phyloP scores from a whole-genome alignment of 2,113 vertebrate species.

The Oceanodroma tethys region DNA sequence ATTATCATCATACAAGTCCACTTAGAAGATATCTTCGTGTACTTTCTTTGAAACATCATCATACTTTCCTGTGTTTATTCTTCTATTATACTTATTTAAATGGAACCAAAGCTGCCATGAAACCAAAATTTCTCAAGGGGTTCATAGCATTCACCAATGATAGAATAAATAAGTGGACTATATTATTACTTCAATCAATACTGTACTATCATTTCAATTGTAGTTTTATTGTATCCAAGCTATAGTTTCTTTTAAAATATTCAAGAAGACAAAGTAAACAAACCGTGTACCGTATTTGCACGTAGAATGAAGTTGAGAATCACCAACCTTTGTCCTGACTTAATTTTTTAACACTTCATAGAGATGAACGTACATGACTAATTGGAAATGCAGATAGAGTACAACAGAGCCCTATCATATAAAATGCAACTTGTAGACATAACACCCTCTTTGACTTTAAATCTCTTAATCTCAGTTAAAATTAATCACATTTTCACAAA shows the following conservation, averaged over 20 bases:
- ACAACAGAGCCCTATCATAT: conserved; percentile 44
- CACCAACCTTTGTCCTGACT: conserved; percentile 14
- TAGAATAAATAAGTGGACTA: conserved; percentile 58
- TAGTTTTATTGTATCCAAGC: conserved; percentile 60
- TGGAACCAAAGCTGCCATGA: conserved; percentile 68
- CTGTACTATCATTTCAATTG: conserved; percentile 54
- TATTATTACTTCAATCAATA: conserved; percentile 58
- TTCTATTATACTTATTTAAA: conserved; percentile 27
- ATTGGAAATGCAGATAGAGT: conserved; percentile 47
- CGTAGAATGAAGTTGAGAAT: conserved; percentile 25
- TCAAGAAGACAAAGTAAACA: conserved; percentile 50
- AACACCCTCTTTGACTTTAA: neutral
- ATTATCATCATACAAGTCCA: conserved; percentile 74
- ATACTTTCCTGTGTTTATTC: conserved; percentile 35
- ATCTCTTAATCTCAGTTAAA: neutral
- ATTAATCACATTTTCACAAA: conserved; percentile 2
- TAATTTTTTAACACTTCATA: conserved; percentile 62
- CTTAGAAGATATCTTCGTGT: conserved; percentile 65
- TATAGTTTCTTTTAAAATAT: conserved; percentile 55
- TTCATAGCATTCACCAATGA: conserved; percentile 43
- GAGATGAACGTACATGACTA: conserved; percentile 43
- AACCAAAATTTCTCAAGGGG: conserved; percentile 20
- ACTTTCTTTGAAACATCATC: conserved; percentile 52
- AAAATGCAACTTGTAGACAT: conserved; percentile 34
- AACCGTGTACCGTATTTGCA: conserved; percentile 39